Conservation (phyloP, 2,797 vertebrate species). For the Heterohyrax brucei region DNA sequence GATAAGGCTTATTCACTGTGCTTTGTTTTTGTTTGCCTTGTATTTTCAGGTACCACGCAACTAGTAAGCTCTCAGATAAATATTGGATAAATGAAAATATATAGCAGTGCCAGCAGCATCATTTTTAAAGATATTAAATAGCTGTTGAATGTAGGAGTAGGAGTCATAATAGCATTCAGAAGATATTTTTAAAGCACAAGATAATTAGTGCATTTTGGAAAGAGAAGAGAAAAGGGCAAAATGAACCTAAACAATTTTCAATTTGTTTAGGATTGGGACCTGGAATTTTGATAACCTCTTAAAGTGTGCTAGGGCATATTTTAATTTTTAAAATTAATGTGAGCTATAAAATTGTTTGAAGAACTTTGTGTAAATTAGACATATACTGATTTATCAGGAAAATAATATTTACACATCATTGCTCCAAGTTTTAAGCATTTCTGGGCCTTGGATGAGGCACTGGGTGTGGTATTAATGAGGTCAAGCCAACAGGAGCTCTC, state of each 20-base stretch:
- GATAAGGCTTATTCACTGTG: background rate
- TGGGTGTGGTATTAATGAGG: background rate
- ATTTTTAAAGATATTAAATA: background rate
- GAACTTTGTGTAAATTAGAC: conserved; percentile 39
- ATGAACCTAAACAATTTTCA: conserved; percentile 27
- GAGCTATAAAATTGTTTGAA: conserved; percentile 27
- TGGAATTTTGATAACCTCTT: conserved; percentile 30
- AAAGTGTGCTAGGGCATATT: background rate
- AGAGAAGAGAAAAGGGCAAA: conserved; percentile 55
- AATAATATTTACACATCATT: background rate
- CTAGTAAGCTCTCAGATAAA: background rate
- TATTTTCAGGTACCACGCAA: background rate
- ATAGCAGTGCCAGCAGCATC: background rate
- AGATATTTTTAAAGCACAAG: conserved; percentile 20
- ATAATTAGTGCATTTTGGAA: conserved; percentile 55
- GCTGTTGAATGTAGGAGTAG: conserved; percentile 15
- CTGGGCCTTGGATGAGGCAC: background rate
- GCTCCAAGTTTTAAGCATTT: background rate
- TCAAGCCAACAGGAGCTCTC: fast-evolving
- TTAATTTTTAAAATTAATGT: conserved; percentile 55
- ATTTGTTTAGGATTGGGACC: conserved; percentile 26
- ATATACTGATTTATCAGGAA: background rate
- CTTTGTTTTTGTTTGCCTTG: background rate
- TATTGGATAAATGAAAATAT: background rate
- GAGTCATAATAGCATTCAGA: conserved; percentile 25